Evolutionary conservation across 2,797 vertebrate species (phyloP), one percentile per base, ranked within the genome.

Genomic region (Gobio occitaniae): DNA sequence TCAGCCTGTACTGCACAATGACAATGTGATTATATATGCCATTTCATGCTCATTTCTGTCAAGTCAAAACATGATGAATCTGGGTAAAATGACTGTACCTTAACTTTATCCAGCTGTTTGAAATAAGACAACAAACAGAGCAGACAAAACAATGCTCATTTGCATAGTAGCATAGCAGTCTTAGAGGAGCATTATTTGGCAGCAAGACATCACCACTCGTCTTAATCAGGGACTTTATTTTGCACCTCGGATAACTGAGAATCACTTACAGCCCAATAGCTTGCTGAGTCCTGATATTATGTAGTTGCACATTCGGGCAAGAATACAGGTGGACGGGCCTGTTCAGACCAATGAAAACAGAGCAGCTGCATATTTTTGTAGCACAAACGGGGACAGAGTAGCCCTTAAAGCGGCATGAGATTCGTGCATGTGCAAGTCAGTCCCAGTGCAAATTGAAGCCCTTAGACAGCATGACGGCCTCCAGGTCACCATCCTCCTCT

Each of bases 401-500:
- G 77, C 77, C 84, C 77, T 85, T 85, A 2, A 71, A 84, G 82
- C 52, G 17, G 10, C 72, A 36, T 83, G 54, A 36, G 54, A 25
- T 78, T 61, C 66, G 36, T 84, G 80, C 86, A 82, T 71, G 54
- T 84, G 50, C 50, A 36, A 70, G 10, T 90, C 96, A 97, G 88
- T 96, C 95, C 96, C 96, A 97, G 91, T 97, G 95, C 87, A 97
- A 93, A 89, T 93, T 97, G 89, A 96, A 95, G 85, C 96, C 97
- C 88, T 95, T 95, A 32, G 95, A 96, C 66, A 97, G 91, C 96
- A 97, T 96, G 84, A 96, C 93, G 0, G 95, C 95, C 89, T 98
- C 96, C 90, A 98, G 92, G 90, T 98, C 96, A 71, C 94, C 95
- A 93, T 98, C 97, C 86, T 98, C 96, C 85, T 97, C 97, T 47